Percentiles rank a stretch among this genome's conserved stretches.
phyloP scores from a whole-genome alignment of 2,888 invertebrate species.

The Meliscaeva auricollis region DNA sequence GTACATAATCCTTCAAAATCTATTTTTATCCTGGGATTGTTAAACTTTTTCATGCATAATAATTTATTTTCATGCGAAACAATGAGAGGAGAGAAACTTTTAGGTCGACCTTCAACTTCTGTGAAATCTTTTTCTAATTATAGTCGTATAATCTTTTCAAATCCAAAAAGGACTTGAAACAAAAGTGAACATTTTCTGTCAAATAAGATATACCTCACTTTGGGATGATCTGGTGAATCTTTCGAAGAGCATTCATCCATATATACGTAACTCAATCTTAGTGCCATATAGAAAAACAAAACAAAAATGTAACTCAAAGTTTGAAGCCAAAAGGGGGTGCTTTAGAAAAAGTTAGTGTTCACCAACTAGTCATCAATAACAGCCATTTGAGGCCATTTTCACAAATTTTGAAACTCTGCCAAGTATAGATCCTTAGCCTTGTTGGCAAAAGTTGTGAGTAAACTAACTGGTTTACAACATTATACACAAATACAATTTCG shows the following conservation, averaged over 20 bases:
- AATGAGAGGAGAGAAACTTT: neutral
- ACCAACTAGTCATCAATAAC: conserved; percentile 25
- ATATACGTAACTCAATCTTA: neutral
- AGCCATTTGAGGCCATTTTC: conserved; percentile 18
- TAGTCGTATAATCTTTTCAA: neutral
- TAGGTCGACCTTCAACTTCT: conserved; percentile 18
- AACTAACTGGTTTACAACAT: neutral
- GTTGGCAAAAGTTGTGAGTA: conserved; percentile 5
- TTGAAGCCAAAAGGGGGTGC: neutral
- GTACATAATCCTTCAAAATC: conserved; percentile 15
- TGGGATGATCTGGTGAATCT: neutral
- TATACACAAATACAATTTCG: neutral
- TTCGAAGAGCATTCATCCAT: neutral
- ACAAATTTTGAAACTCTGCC: conserved; percentile 37
- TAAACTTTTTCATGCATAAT: conserved; percentile 8
- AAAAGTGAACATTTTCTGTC: neutral
- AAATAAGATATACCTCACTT: neutral
- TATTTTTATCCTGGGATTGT: conserved; percentile 20
- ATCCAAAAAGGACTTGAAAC: neutral
- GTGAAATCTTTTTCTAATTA: conserved; percentile 1
- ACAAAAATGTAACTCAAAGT: neutral
- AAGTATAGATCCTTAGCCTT: conserved; percentile 32
- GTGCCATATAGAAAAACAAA: neutral
- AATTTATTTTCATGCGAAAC: neutral
- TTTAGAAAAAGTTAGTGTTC: conserved; percentile 22